These are phyloP conservation scores for Aporophyla nigra DNA, from an alignment of 2,888 invertebrate genomes.

Conservation along the genomic window DNA sequence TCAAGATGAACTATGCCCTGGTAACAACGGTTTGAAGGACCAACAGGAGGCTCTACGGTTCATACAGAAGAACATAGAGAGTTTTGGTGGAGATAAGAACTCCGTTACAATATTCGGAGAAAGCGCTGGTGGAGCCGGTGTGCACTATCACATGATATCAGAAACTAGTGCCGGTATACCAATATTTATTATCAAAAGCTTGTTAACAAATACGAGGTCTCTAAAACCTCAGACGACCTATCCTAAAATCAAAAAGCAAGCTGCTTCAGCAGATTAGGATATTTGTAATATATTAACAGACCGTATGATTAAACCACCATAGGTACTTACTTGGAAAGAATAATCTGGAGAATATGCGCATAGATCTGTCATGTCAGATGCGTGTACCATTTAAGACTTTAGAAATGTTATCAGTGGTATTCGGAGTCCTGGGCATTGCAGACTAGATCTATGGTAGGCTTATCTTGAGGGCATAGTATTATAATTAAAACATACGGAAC, in stretches of 20 bases:
- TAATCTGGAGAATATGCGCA: neutral
- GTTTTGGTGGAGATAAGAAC: slow-evolving; percentile 92
- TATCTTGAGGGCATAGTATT: neutral
- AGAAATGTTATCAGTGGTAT: neutral
- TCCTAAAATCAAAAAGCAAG: no score
- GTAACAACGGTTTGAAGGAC: slow-evolving; percentile 93
- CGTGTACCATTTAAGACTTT: neutral
- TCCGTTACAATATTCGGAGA: slow-evolving; percentile 93
- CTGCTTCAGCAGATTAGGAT: no score
- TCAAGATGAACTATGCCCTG: slow-evolving; percentile 92
- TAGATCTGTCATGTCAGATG: neutral
- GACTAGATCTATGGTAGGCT: neutral
- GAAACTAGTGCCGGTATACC: slow-evolving; percentile 87
- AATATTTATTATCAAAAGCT: neutral
- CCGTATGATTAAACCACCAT: neutral
- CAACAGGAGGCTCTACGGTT: slow-evolving; percentile 92
- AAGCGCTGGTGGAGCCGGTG: slow-evolving; percentile 93
- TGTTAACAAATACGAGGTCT: neutral
- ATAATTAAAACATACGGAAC: neutral
- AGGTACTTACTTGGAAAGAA: neutral
- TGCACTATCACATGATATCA: slow-evolving; percentile 93
- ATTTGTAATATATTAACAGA: neutral
- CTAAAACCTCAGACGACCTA: neutral
- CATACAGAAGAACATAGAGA: slow-evolving; percentile 91
- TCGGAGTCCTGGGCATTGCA: neutral